phyloP scores from a whole-genome alignment of 2,888 invertebrate genomes.

The Branchellion lobata region DNA sequence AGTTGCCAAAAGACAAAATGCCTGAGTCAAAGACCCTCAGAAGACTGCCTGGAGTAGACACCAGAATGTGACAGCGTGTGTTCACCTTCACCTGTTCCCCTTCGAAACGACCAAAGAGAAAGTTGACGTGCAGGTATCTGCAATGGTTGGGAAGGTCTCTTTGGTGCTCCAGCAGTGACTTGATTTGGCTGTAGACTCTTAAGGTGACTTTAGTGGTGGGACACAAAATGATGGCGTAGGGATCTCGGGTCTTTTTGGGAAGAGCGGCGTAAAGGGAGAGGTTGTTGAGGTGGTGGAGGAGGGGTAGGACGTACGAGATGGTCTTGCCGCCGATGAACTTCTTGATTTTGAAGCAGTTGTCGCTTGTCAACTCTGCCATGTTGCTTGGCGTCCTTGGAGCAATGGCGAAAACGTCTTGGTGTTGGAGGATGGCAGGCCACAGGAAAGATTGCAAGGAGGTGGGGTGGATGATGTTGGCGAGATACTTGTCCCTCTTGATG shows the following conservation, averaged over 20 bases:
- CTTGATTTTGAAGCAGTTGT: background rate
- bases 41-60: conserved; percentile 71
- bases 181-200: background rate
- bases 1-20: conserved; percentile 68
- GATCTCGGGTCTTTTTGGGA: conserved; percentile 54
- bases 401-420: conserved; percentile 70
- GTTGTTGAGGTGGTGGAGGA: conserved; percentile 69
- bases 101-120: conserved; percentile 16
- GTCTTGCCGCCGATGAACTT: conserved; percentile 64
- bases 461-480: conserved; percentile 53
- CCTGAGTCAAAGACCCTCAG: conserved; percentile 64
- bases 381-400: conserved; percentile 57
- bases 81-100: background rate
- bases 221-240: conserved; percentile 27
- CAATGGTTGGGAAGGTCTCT: conserved; percentile 26
- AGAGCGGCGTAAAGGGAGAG: conserved; percentile 57
- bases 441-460: conserved; percentile 70
- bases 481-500: conserved; percentile 27
- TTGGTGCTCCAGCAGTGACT: conserved; percentile 14
- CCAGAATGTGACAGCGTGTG: conserved; percentile 73
- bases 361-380: background rate
- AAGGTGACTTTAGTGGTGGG: background rate
- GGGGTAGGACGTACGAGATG: conserved; percentile 71
- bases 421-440: conserved; percentile 72
- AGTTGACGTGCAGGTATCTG: background rate